phyloP scores from a whole-genome alignment of 92 coral and sea anemone species.

The Hydrozoanthus gracilis region DNA sequence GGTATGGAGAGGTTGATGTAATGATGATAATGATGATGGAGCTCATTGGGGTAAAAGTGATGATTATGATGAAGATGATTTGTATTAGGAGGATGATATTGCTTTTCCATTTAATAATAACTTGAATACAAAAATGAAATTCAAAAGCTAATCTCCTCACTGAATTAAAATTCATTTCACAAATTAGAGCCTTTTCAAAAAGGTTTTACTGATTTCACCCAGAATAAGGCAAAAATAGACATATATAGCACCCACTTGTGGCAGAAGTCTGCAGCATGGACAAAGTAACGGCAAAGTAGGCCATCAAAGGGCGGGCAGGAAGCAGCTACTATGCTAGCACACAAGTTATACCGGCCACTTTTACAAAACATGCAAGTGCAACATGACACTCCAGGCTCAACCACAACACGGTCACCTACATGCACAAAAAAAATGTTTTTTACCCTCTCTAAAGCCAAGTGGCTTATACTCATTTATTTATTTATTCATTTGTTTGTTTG shows the following conservation, averaged over 20 bases:
- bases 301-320: slow-evolving; percentile 97
- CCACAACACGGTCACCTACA: slow-evolving; percentile 94
- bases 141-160: no score
- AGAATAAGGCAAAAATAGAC: not conserved
- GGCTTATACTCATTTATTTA: no score
- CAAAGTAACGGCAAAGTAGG: slow-evolving; percentile 80
- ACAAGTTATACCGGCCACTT: slow-evolving; percentile 91
- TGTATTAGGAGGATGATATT: no score
- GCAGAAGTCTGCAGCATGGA: slow-evolving; percentile 96
- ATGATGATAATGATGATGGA: not conserved
- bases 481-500: no score
- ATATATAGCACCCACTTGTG: slow-evolving; percentile 64
- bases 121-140: no score
- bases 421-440: not conserved
- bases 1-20: not conserved
- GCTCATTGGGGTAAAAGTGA: not conserved
- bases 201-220: not conserved
- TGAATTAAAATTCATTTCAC: no score
- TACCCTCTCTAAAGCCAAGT: not conserved
- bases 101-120: no score
- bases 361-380: slow-evolving; percentile 87
- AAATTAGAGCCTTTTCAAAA: not conserved
- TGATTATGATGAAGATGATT: no score
- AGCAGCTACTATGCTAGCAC: slow-evolving; percentile 85
- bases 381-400: slow-evolving; percentile 92